Conservation (phyloP, 2,797 vertebrate genomes). For the Lepilemur septentrionalis region DNA sequence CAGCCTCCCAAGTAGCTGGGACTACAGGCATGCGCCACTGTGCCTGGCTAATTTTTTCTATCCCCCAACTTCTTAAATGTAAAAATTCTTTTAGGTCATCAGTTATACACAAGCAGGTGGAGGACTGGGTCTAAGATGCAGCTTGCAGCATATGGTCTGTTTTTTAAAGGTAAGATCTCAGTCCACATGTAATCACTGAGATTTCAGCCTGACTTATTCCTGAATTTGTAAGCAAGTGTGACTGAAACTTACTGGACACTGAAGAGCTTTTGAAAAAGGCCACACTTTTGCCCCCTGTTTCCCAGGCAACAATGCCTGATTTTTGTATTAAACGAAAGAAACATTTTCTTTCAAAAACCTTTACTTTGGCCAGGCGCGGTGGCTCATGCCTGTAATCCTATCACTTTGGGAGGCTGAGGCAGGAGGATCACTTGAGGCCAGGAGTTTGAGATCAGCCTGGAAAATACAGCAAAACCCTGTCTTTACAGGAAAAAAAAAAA, state of each 20-base stretch:
- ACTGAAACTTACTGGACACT: accelerated
- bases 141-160: not conserved
- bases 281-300: not conserved
- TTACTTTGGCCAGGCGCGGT: not conserved
- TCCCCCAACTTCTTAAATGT: not conserved
- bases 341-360: not conserved
- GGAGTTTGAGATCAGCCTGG: not conserved
- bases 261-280: not conserved
- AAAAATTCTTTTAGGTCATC: not conserved
- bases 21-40: too few relatives aligned
- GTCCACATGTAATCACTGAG: not conserved
- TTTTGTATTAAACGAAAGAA: not conserved
- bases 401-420: not conserved
- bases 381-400: not conserved
- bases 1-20: too few relatives aligned
- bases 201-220: not conserved
- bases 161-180: not conserved
- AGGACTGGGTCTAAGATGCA: not conserved
- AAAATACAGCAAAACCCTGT: not conserved
- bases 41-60: too few relatives aligned
- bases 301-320: not conserved
- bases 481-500: too few relatives aligned
- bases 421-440: not conserved
- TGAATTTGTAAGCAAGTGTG: accelerated
- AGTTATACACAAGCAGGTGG: not conserved